Percentiles rank a stretch among this genome's conserved stretches.
Evolutionary conservation across 2,113 vertebrate species (phyloP).

Genomic region (Hippocampus mohnikei): DNA sequence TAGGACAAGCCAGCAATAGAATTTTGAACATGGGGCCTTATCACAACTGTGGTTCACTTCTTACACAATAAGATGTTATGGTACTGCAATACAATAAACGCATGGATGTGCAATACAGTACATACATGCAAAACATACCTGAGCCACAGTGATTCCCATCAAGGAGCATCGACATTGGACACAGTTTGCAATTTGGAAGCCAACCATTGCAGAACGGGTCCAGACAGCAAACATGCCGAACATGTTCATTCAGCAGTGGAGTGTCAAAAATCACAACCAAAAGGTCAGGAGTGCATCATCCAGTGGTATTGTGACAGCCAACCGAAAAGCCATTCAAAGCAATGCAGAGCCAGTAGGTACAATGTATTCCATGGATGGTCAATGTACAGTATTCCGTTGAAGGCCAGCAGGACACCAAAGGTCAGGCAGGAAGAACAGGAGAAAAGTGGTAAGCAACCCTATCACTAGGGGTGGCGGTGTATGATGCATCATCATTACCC

Average conservation of each 20-base stretch:
- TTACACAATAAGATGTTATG: neutral
- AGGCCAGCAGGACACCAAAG: constrained; percentile 29
- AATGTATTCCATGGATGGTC: neutral
- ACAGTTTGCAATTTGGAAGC: constrained; percentile 24
- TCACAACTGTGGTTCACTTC: neutral
- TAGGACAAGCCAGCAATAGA: neutral
- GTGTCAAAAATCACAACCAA: constrained; percentile 1
- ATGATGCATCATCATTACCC: constrained; percentile 63
- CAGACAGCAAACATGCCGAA: constrained; percentile 51
- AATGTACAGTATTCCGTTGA: constrained; percentile 27
- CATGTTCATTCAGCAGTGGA: constrained; percentile 37
- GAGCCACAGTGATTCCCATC: constrained; percentile 63
- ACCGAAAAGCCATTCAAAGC: constrained; percentile 16
- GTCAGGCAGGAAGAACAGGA: constrained; percentile 77
- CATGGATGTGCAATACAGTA: neutral
- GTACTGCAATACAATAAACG: neutral
- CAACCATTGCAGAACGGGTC: constrained; percentile 45
- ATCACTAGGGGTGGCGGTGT: constrained; percentile 64
- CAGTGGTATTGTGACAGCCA: constrained; percentile 15
- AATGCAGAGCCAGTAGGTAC: constrained; percentile 1
- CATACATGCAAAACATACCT: constrained; percentile 54
- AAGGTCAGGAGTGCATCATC: constrained; percentile 35
- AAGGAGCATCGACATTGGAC: constrained; percentile 35
- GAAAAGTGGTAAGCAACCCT: constrained; percentile 81
- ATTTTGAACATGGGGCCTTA: neutral